Evolutionary conservation across 2,113 vertebrate species (phyloP), one percentile per base, ranked within the genome.

Genomic region (Mesoclemmys tuberculata): DNA sequence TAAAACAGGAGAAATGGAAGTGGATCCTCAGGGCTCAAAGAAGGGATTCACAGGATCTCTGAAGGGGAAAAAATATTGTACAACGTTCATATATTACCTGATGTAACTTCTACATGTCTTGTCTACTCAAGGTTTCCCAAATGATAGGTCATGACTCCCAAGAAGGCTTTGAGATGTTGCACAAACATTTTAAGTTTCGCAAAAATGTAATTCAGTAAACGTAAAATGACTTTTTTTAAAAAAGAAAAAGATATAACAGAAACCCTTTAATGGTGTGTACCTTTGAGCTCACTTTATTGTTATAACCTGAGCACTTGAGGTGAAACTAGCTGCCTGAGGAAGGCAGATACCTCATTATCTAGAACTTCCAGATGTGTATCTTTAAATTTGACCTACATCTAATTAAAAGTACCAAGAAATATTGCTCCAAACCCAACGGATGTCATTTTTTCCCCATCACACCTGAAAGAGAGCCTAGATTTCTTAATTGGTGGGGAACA

Each of bases 391-490:
- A 80, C 29, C 27, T 80, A 51, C n/a, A 31, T 19, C 48, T 44
- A 48, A 49, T 52, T 80, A 24, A 2, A 87, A 9, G 6, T 61
- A 75, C 3, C 18, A 58, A 87, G 29, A 82, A 38, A 51, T 74
- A 7, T 83, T 93, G 78, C 46, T 48, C 48, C 31, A 55, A 18
- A 48, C 24, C 96, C 97, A 93, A 94, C 85, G 98, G 97, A 83
- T 98, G 98, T 97, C 97, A 49, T 3, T 26, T 92, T 97, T 96
- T 93, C 81, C 81, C 81, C 61, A 21, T 88, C n/a, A 12, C 35
- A 84, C 68, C 31, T 83, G 16, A 87, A 81, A 75, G 31, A 58
- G 13, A 64, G 3, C 7, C 58, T 55, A 54, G 16, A 13, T 29
- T 6, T 24, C n/a, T 35, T 21, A 2, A 0, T 75, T 31, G 51